Percentiles rank a stretch among this genome's conserved stretches.
These are phyloP conservation scores for Hydrozoanthus gracilis DNA, from an alignment of 92 coral and sea anemone genomes.

Conservation along the genomic window DNA sequence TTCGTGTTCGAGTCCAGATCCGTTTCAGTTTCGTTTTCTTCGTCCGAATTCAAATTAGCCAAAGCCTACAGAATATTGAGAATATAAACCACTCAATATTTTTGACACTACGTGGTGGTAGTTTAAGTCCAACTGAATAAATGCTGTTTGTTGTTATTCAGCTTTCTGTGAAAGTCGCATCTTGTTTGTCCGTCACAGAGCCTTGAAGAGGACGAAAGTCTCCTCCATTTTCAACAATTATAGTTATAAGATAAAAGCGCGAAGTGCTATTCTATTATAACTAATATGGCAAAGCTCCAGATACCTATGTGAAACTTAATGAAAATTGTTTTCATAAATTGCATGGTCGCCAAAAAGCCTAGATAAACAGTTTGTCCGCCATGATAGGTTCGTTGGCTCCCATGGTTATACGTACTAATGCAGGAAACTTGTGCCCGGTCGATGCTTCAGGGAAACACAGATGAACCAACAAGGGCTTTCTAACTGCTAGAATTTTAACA, in stretches of 20 bases:
- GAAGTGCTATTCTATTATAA: neutral
- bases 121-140: neutral
- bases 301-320: neutral
- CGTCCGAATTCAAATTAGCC: too few species aligned
- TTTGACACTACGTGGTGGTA: neutral
- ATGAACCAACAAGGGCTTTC: too few species aligned
- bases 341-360: neutral
- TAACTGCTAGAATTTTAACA: too few species aligned
- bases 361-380: neutral
- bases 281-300: slow-evolving; percentile 28
- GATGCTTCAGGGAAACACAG: too few species aligned
- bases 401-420: too few species aligned
- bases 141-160: too few species aligned
- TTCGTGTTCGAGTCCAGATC: neutral
- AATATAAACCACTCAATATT: neutral
- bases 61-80: too few species aligned
- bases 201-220: neutral
- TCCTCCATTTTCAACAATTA: neutral
- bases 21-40: too few species aligned
- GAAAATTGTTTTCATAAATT: neutral
- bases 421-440: too few species aligned
- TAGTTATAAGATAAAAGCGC: neutral
- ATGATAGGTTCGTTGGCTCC: too few species aligned
- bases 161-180: neutral
- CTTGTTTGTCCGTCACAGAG: too few species aligned